Evolutionary conservation across 2,888 invertebrate genomes (phyloP), one percentile per base, ranked within the genome.

Genomic region (Drosophila monieri): DNA sequence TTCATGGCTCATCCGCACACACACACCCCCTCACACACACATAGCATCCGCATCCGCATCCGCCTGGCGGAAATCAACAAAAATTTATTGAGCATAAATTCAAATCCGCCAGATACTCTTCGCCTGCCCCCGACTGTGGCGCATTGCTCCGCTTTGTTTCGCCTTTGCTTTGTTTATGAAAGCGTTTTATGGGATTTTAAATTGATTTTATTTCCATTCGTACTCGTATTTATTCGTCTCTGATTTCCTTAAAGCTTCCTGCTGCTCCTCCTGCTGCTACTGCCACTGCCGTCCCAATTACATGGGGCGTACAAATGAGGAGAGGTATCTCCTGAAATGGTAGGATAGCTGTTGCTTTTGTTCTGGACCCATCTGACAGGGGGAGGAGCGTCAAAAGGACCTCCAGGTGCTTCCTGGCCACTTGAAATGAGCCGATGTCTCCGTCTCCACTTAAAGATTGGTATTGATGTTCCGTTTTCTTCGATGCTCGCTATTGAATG

Each of bases 31-130:
- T 21, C 30, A 14, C 46, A 23, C 39, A 23, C 21, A 55, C 47
- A 32, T 32, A 32, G 37, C 57, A 58, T 46, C 41, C 44, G 12
- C 57, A 58, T 46, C 41, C 44, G 12, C 12, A 6, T 43, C 61
- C 64, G 69, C 52, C 44, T 67, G 73, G 43, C 71, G 84, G 83
- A 86, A 86, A 85, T 86, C 84, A 85, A 81, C 83, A 85, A 76
- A 87, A 86, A 85, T 88, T 88, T 86, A 86, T 86, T 86, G 86
- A 76, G 88, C 86, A 85, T 87, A 88, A 88, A 86, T 88, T 87
- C 78, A 78, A 85, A 87, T 87, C 88, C 75, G 71, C 70, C 72
- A 69, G 73, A 71, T 73, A 70, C 56, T 67, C 65, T 59, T 44
- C 68, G 66, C 39, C 69, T 53, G 74, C 64, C 59, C 46, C 32